These are phyloP conservation scores for Muscina levida DNA, from an alignment of 2,888 invertebrate species.

Conservation along the genomic window DNA sequence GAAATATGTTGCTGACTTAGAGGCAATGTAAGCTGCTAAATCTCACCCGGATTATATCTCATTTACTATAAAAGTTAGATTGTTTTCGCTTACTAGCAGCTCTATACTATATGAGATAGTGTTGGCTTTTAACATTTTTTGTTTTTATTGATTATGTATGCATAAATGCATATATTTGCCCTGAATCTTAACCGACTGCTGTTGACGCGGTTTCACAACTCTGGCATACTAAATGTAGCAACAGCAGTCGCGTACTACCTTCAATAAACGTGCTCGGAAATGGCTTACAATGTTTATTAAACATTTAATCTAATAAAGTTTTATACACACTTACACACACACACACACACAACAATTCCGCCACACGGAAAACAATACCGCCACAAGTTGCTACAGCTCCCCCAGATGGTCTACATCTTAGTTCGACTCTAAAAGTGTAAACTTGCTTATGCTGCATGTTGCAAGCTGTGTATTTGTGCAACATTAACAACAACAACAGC, in stretches of 20 bases:
- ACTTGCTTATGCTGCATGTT: conserved; percentile 2
- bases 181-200: conserved; percentile 2
- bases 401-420: conserved; percentile 10
- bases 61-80: too few species aligned
- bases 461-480: background rate
- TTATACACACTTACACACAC: too few species aligned
- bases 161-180: conserved; percentile 50
- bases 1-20: too few species aligned
- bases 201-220: background rate
- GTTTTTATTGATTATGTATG: conserved; percentile 53
- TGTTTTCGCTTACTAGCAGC: too few species aligned
- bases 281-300: conserved; percentile 49
- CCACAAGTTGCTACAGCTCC: background rate
- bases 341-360: too few species aligned
- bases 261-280: conserved; percentile 18
- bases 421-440: background rate
- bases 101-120: conserved; percentile 55
- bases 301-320: conserved; percentile 60
- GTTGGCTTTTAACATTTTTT: conserved; percentile 63
- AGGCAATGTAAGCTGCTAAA: too few species aligned
- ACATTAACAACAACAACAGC: background rate
- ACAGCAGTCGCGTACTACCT: background rate
- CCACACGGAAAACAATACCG: too few species aligned
- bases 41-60: background rate
- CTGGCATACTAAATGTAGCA: background rate